Evolutionary conservation across 2,797 vertebrate genomes (phyloP), one percentile per base, ranked within the genome.

Genomic region (Orientallactaga sibirica): DNA sequence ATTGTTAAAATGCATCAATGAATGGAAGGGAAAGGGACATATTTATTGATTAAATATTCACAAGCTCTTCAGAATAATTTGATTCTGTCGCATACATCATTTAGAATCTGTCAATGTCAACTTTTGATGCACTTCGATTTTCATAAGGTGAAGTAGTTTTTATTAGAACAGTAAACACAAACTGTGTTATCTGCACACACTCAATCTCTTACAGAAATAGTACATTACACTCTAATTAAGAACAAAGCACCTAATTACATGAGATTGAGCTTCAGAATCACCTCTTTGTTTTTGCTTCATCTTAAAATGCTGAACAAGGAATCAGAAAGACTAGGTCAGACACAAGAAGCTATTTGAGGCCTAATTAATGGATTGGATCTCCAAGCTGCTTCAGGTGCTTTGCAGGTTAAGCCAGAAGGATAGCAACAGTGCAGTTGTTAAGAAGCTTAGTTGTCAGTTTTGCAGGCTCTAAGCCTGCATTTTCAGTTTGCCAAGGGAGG

Each of bases 241-340:
- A 97, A 93, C 96, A 95, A 95, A 96, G 94, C 76, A 70, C 41
- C 74, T 78, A 71, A 58, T 94, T 95, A 94, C 64, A 71, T 83
- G 29, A 92, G 90, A 68, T 12, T 86, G 88, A 94, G 93, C 92
- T 93, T 83, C 81, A 86, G 82, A 85, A 83, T 92, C 73, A 88
- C 79, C 27, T 86, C 88, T 93, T 92, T 83, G 87, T 89, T 92
- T 94, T 83, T 79, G 73, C 79, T 95, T 95, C 94, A 88, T 95
- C 96, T 90, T 75, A 29, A 86, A 93, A 86, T 79, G 75, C 88
- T 90, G 92, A 95, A 81, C 66, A 85, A 90, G 91, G 81, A 94
- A 41, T 95, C 73, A 8, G 52, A 90, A 62, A 67, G 88, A 90
- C 29, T 64, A n/a, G 78, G 85, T 77, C 90, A 74, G 68, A 88